phyloP scores from a whole-genome alignment of 2,113 vertebrate genomes.

The Tetrao urogallus region DNA sequence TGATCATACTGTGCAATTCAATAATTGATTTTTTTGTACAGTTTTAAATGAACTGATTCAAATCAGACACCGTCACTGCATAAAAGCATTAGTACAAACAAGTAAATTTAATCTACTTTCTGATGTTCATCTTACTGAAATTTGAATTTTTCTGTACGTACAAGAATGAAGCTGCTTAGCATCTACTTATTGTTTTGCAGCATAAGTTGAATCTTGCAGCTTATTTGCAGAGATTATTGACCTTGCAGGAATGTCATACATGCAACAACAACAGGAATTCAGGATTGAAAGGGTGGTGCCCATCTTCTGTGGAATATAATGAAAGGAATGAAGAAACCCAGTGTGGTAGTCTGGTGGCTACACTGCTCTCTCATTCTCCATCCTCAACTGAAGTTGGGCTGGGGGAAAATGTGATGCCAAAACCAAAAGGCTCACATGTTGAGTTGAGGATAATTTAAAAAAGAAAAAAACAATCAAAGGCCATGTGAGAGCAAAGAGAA shows the following conservation, averaged over 20 bases:
- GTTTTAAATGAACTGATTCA: slow-evolving; percentile 24
- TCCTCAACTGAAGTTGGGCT: not conserved
- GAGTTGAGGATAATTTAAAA: not conserved
- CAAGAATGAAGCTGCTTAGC: not conserved
- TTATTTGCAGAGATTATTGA: slow-evolving; percentile 28
- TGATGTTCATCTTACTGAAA: not conserved
- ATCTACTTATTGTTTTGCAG: not conserved
- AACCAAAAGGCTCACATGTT: not conserved
- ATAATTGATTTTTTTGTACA: not conserved
- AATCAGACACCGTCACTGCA: not conserved
- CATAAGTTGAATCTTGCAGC: not conserved
- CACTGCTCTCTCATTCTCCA: not conserved
- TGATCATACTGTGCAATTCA: not conserved
- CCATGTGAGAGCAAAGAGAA: not conserved
- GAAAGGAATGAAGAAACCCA: not conserved
- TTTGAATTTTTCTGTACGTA: not conserved
- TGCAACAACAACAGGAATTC: not conserved
- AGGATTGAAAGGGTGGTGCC: not conserved
- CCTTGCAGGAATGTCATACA: slow-evolving; percentile 39
- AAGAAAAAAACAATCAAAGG: not conserved
- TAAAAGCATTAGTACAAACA: not conserved
- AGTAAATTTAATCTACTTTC: slow-evolving; percentile 1
- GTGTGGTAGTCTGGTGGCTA: not conserved
- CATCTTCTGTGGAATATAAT: not conserved
- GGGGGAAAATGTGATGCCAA: not conserved